Evolutionary conservation across 2,888 invertebrate species (phyloP).

Genomic region (Xylophagus ater): DNA sequence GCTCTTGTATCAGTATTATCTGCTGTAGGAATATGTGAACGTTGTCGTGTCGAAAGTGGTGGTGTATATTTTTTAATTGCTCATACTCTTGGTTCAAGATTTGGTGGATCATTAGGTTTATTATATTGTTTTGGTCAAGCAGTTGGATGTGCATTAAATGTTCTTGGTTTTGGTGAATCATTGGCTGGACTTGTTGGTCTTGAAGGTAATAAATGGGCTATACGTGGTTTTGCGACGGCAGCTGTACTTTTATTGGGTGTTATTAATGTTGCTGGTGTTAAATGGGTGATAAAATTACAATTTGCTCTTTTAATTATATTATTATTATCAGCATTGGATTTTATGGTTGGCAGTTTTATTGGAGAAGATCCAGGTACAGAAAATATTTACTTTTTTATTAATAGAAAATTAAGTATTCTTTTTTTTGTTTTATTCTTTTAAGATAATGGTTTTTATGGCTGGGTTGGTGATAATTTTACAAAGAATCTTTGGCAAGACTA

Average conservation of each 20-base stretch:
- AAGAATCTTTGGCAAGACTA: slow-evolving; percentile 76
- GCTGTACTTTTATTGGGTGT: slow-evolving; percentile 77
- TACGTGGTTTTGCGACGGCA: slow-evolving; percentile 75
- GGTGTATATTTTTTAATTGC: slow-evolving; percentile 93
- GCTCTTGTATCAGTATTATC: slow-evolving; percentile 87
- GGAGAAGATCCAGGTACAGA: slow-evolving; percentile 55
- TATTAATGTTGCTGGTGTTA: slow-evolving; percentile 93
- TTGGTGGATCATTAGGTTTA: slow-evolving; percentile 86
- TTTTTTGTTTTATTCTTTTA: slow-evolving; percentile 22
- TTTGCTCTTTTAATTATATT: slow-evolving; percentile 78
- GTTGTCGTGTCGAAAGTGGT: slow-evolving; percentile 92
- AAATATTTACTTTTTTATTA: slow-evolving; percentile 14
- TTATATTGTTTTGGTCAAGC: slow-evolving; percentile 95
- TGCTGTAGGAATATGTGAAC: slow-evolving; percentile 91
- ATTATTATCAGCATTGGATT: slow-evolving; percentile 81
- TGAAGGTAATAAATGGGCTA: slow-evolving; percentile 64
- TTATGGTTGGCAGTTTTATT: slow-evolving; percentile 85
- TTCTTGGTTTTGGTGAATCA: slow-evolving; percentile 91
- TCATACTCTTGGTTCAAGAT: slow-evolving; percentile 85
- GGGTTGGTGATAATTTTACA: slow-evolving; percentile 65
- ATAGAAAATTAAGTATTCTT: not conserved
- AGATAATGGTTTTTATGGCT: slow-evolving; percentile 79
- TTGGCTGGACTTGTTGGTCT: slow-evolving; percentile 74
- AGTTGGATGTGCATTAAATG: slow-evolving; percentile 91
- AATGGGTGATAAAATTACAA: slow-evolving; percentile 95